A percentile compares a stretch with the other conserved stretches of the same genome.
Evolutionary conservation across 1,140 invertebrate genomes (phyloP).

Genomic region (Bombus sylvicola): DNA sequence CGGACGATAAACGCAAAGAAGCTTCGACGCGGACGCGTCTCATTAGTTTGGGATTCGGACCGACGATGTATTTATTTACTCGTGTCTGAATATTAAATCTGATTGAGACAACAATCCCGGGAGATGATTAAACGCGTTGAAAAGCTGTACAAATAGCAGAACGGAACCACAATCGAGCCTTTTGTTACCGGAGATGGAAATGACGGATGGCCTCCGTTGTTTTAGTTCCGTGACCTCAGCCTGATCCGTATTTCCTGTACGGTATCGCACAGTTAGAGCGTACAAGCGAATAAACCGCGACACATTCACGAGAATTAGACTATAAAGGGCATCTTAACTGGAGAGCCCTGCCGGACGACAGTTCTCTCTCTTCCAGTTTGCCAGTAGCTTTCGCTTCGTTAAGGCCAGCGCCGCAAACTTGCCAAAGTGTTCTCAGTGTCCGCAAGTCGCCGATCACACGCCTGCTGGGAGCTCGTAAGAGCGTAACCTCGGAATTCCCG

Average conservation of each 20-base stretch:
- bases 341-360: constrained; percentile 21
- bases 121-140: neutral
- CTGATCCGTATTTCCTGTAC: too few species aligned
- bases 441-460: constrained; percentile 65
- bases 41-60: neutral
- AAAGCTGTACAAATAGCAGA: too few species aligned
- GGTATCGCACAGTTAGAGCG: neutral
- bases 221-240: too few species aligned
- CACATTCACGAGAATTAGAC: constrained; percentile 28
- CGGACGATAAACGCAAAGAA: neutral
- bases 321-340: constrained; percentile 58
- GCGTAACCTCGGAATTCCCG: constrained; percentile 59
- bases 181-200: neutral
- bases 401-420: constrained; percentile 63
- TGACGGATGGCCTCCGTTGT: too few species aligned
- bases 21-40: neutral
- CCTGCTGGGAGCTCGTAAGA: constrained; percentile 40
- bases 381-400: constrained; percentile 63
- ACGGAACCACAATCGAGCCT: neutral
- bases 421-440: constrained; percentile 59
- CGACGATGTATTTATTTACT: constrained; percentile 1
- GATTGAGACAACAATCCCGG: neutral
- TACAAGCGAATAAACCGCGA: neutral
- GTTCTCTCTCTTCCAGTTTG: constrained; percentile 3
- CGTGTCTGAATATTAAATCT: neutral